Evolutionary conservation across 2,113 vertebrate species (phyloP), one percentile per base, ranked within the genome.

Genomic region (Antennarius striatus): DNA sequence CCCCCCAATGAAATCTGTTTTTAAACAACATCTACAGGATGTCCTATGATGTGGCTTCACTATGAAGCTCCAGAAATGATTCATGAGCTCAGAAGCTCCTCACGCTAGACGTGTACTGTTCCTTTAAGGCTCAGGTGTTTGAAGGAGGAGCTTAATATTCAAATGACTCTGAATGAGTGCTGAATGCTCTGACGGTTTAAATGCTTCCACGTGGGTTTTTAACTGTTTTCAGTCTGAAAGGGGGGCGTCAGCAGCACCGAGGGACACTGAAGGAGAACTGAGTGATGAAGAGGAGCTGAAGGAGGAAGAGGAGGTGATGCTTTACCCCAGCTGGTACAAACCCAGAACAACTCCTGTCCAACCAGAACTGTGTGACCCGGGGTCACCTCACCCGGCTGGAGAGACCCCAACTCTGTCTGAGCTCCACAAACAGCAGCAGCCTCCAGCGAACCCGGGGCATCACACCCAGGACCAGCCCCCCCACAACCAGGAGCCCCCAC

Each of bases 261-360:
- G 6, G 52, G 22, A 54, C 32, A 39, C 30, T 3, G 52, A 69
- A 13, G 54, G 10, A 13, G 10, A 32, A 22, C 53, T 0, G 5
- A 46, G 51, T 1, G 11, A 22, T 3, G 63, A 42, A 17, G 32
- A 55, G 50, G n/a, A 56, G 46, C 3, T 13, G 3, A 17, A 52
- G 30, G 53, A 77, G 61, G 74, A 60, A 6, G 4, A 39, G 15
- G 63, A 63, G 7, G 47, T 65, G 22, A 52, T 11, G 2, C 63
- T 88, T 63, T 84, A 73, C 54, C 86, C 79, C 2, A 17, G 57
- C 57, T 83, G 84, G 76, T 80, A 80, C 73, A 80, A 40, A 56
- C 71, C 60, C 28, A 72, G 49, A 2, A 50, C 40, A 53, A 73
- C 75, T 77, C 36, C 16, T 55, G 16, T 36, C n/a, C 4, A 36